Conservation (phyloP, 2,113 vertebrate species). For the Craseonycteris thonglongyai region DNA sequence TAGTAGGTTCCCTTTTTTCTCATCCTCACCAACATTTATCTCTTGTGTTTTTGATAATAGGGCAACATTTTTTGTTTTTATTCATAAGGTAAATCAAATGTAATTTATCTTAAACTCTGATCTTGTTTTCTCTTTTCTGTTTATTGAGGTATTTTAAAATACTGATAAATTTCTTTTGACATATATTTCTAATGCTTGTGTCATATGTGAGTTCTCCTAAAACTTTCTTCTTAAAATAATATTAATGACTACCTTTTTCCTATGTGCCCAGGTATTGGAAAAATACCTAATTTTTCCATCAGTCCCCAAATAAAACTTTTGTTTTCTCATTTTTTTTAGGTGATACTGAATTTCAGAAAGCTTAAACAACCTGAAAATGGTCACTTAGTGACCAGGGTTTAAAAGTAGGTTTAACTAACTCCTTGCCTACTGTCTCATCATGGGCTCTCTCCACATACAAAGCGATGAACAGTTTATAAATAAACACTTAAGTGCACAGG, state of each 20-base stretch:
- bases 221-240: not conserved
- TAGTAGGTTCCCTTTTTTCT: not conserved
- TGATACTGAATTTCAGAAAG: not conserved
- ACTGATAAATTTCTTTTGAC: not conserved
- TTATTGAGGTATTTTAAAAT: not conserved
- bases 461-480: not conserved
- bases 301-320: not conserved
- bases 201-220: not conserved
- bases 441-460: not conserved
- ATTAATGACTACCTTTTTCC: not conserved
- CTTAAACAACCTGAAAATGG: not conserved
- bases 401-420: not conserved
- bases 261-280: not conserved
- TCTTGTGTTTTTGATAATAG: not conserved
- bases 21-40: not conserved
- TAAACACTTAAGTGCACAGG: not conserved
- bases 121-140: not conserved
- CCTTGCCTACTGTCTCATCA: not conserved
- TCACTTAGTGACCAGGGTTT: not conserved
- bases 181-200: not conserved
- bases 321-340: not conserved
- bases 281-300: not conserved
- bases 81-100: not conserved
- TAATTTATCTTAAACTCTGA: not conserved
- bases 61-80: not conserved